Evolutionary conservation across 2,888 invertebrate genomes (phyloP), one percentile per base, ranked within the genome.

Genomic region (Ischnura elegans): DNA sequence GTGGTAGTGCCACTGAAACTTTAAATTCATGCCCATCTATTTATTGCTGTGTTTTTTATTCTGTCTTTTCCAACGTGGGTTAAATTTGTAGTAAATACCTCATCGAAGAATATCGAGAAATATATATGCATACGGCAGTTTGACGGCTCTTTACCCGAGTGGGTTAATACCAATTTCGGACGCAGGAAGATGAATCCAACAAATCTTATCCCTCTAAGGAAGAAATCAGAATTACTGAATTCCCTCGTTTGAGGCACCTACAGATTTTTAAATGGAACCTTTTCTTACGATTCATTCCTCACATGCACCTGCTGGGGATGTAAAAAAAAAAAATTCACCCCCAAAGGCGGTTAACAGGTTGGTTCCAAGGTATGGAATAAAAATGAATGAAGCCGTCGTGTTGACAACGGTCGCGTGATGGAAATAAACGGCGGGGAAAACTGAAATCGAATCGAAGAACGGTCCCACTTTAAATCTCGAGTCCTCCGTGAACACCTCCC

Each of bases 311-410:
- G 2, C 29, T 36, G 29, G 13, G 51, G 51, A 51, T 51, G 51
- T 1, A 51, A 36, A 61, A 61, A 61, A 61, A 61, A 43, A 51
- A 87, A 55, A 55, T 21, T 42, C 29, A 43, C 51, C 76, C 19
- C 42, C 87, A 42, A 86, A 86, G 45, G 61, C 76, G 61, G 90
- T 90, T 90, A 90, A 90, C 90, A 90, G 90, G 90, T 90, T 42
- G 55, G 43, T 43, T 61, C 43, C 42, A 66, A 36, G 43, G 90
- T 43, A 25, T 61, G 76, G 36, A 76, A 76, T 76, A 36, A 66
- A 90, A 51, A 61, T 51, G 47, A 55, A 43, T 43, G 43, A 45
- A 43, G 25, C 43, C n/a, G 61, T 90, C 90, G 42, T 43, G 61
- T 66, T 90, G 90, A 90, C 90, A 90, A 66, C 61, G 42, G 16